Evolutionary conservation across 2,113 vertebrate species (phyloP).

Genomic region (Limnothrissa miodon): DNA sequence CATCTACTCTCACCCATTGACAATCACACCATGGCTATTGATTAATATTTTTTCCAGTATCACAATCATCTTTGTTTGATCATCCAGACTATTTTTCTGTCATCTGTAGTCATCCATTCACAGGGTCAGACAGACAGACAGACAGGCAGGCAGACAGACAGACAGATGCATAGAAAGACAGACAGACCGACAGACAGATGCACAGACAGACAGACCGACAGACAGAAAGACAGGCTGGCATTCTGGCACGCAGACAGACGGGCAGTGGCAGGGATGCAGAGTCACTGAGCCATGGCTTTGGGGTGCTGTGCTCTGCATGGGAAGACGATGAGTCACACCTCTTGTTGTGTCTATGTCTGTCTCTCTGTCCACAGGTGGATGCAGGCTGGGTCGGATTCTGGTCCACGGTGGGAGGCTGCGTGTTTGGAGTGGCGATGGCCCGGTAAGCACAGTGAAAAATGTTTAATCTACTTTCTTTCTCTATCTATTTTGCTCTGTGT

Average conservation of each 20-base stretch:
- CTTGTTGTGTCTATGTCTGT: not conserved
- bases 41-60: not conserved
- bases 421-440: constrained; percentile 93
- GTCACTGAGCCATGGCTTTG: not conserved
- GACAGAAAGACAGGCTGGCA: too few species aligned
- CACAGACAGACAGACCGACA: too few species aligned
- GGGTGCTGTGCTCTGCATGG: constrained; percentile 34
- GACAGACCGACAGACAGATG: not conserved
- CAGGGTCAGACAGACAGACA: not conserved
- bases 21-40: not conserved
- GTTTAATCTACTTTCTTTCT: too few species aligned
- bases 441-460: constrained; percentile 73
- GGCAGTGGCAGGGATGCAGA: not conserved
- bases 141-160: not conserved
- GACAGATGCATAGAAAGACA: too few species aligned
- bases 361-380: constrained; percentile 76
- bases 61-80: not conserved
- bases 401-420: constrained; percentile 92
- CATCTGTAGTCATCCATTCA: not conserved
- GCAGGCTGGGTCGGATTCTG: constrained; percentile 99
- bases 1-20: not conserved
- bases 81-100: not conserved
- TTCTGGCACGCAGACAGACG: not conserved
- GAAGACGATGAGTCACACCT: constrained; percentile 32
- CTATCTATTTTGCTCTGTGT: too few species aligned